Percentiles rank a stretch among this genome's conserved stretches.
Conservation (phyloP, 1,140 invertebrate genomes). For the Sminthurinus signatus region DNA sequence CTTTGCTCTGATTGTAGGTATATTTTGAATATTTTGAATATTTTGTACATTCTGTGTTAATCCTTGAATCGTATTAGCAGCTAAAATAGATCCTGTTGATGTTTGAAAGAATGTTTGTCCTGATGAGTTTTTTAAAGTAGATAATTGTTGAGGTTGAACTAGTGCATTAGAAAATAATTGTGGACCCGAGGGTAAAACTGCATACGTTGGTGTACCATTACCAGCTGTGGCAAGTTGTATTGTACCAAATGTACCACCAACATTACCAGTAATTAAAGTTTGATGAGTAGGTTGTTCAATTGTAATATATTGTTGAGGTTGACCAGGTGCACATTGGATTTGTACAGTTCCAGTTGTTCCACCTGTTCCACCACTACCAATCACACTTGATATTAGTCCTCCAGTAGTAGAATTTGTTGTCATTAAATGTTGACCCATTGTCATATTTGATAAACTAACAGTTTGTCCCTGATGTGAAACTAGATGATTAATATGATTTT, state of each 20-base stretch:
- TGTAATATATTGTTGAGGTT: slow-evolving; percentile 26
- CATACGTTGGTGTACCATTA: slow-evolving; percentile 32
- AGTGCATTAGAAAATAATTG: slow-evolving; percentile 35
- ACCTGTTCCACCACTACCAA: slow-evolving; percentile 10
- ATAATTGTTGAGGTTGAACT: slow-evolving; percentile 34
- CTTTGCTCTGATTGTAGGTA: slow-evolving; percentile 25
- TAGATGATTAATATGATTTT: slow-evolving; percentile 15
- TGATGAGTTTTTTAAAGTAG: slow-evolving; percentile 26
- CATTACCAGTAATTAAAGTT: not conserved
- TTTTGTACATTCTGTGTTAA: slow-evolving; percentile 23
- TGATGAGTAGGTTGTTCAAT: slow-evolving; percentile 31
- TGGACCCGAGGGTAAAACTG: slow-evolving; percentile 23
- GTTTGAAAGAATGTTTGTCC: slow-evolving; percentile 35
- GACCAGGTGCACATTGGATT: slow-evolving; percentile 26
- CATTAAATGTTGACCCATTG: slow-evolving; percentile 21
- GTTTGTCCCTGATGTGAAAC: slow-evolving; percentile 29
- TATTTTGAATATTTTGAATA: slow-evolving; percentile 7
- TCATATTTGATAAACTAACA: slow-evolving; percentile 25
- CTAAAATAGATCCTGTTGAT: slow-evolving; percentile 15
- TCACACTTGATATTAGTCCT: slow-evolving; percentile 10
- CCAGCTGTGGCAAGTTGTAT: slow-evolving; percentile 35
- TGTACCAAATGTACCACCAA: slow-evolving; percentile 22
- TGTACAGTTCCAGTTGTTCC: slow-evolving; percentile 23
- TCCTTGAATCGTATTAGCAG: slow-evolving; percentile 4
- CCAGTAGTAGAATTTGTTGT: slow-evolving; percentile 10